These are phyloP conservation scores for Chrysaora quinquecirrha DNA, from an alignment of 30 jellyfish, hydroid and myxozoan genomes.

Conservation along the genomic window DNA sequence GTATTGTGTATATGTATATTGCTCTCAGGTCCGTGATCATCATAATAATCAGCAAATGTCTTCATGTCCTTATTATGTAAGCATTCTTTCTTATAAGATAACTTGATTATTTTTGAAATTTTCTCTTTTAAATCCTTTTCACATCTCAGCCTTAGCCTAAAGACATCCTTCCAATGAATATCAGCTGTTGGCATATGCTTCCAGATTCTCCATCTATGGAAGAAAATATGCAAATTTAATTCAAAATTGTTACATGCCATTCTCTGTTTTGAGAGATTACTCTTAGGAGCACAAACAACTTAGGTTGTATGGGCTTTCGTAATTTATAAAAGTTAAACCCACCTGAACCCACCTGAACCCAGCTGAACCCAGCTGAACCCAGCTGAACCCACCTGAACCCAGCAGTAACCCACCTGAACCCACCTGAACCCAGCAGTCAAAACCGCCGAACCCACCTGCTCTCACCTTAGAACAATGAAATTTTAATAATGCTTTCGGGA, in stretches of 20 bases:
- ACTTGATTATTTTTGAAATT: constrained; percentile 5
- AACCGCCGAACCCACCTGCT: too few relatives aligned
- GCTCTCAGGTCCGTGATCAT: constrained; percentile 20
- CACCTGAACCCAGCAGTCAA: too few relatives aligned
- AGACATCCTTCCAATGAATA: constrained; percentile 43
- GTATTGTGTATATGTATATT: constrained; percentile 27
- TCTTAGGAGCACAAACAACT: neutral
- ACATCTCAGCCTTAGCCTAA: constrained; percentile 43
- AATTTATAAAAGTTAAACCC: too few relatives aligned
- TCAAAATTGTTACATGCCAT: neutral
- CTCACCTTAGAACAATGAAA: too few relatives aligned
- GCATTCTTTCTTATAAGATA: constrained; percentile 40
- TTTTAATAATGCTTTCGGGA: too few relatives aligned
- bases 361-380: too few relatives aligned
- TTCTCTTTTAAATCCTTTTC: constrained; percentile 10
- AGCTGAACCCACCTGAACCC: too few relatives aligned
- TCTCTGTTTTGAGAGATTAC: neutral
- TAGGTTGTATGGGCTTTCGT: neutral
- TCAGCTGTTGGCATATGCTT: constrained; percentile 8
- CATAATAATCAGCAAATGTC: constrained; percentile 32
- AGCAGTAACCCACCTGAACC: too few relatives aligned
- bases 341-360: too few relatives aligned
- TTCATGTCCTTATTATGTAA: constrained; percentile 36
- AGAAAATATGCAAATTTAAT: too few relatives aligned
- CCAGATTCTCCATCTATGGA: constrained; percentile 34